Evolutionary conservation across 2,113 vertebrate species (phyloP).

Genomic region (Cavia aperea): DNA sequence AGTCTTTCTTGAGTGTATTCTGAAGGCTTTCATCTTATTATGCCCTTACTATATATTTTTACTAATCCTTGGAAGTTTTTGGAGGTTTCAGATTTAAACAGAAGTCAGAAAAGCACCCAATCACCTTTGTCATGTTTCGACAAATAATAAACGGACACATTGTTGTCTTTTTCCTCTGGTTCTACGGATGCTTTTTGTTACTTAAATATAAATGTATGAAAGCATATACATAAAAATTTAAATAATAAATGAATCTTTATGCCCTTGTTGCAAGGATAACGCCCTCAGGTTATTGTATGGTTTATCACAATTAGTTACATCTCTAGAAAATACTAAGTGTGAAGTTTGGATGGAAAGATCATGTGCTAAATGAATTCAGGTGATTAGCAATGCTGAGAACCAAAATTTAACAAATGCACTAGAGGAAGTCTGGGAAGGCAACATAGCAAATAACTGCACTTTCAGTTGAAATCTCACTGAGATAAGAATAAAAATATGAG

Average conservation of each 20-base stretch:
- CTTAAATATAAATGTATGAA: not conserved
- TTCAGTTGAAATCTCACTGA: not conserved
- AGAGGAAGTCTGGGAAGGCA: not conserved
- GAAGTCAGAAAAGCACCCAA: not conserved
- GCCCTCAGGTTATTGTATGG: not conserved
- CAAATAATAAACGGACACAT: not conserved
- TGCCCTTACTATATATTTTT: not conserved
- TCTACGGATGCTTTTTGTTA: not conserved
- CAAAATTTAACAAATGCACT: not conserved
- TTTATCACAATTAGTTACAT: not conserved
- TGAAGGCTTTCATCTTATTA: not conserved
- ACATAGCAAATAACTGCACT: not conserved
- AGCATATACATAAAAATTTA: not conserved
- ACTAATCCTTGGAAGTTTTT: not conserved
- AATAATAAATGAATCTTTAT: not conserved
- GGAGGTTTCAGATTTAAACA: not conserved
- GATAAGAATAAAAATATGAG: slow-evolving; percentile 1
- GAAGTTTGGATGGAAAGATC: not conserved
- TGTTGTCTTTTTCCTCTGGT: not conserved
- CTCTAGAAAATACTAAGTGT: not conserved
- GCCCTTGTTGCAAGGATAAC: not conserved
- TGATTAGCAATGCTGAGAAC: not conserved
- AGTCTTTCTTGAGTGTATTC: not conserved
- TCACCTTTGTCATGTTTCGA: not conserved
- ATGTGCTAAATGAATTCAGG: not conserved